Percentiles rank a stretch among this genome's conserved stretches.
These are phyloP conservation scores for Platyscapa corneri DNA, from an alignment of 1,140 invertebrate genomes.

Conservation along the genomic window DNA sequence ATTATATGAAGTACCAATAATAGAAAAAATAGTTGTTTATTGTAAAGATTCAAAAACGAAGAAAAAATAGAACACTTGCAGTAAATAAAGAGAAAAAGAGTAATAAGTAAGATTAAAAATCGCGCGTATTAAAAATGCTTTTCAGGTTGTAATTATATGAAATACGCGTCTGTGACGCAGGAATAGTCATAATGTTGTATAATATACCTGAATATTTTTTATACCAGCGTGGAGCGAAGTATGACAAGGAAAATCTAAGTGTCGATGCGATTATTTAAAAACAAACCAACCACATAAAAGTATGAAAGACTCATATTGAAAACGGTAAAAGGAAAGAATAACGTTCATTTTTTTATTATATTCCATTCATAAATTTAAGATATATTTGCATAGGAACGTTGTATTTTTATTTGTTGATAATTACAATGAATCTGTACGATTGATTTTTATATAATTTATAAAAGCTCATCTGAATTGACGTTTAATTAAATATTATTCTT, in stretches of 20 bases:
- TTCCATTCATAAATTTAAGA: neutral
- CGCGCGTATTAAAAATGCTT: constrained; percentile 44
- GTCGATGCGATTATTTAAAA: constrained; percentile 35
- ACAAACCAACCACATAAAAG: neutral
- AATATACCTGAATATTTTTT: constrained; percentile 52
- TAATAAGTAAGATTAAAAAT: constrained; percentile 44
- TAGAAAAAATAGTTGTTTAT: constrained; percentile 22
- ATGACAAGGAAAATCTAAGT: constrained; percentile 8
- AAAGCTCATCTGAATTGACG: neutral
- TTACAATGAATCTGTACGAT: neutral
- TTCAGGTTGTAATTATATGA: constrained; percentile 46
- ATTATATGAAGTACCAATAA: constrained; percentile 1
- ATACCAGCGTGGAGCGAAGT: constrained; percentile 23
- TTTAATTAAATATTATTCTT: neutral
- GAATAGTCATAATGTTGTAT: constrained; percentile 46
- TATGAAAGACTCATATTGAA: neutral
- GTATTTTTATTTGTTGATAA: neutral
- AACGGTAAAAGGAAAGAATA: neutral
- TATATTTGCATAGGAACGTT: neutral
- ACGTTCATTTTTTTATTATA: neutral
- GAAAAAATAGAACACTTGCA: neutral
- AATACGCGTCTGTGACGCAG: constrained; percentile 46
- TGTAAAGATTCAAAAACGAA: constrained; percentile 8
- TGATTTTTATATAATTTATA: constrained; percentile 7
- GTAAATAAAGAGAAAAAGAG: constrained; percentile 33